A percentile compares a stretch with the other conserved stretches of the same genome.
Conservation (phyloP, 2,797 vertebrate genomes). For the Crenuchus spilurus region DNA sequence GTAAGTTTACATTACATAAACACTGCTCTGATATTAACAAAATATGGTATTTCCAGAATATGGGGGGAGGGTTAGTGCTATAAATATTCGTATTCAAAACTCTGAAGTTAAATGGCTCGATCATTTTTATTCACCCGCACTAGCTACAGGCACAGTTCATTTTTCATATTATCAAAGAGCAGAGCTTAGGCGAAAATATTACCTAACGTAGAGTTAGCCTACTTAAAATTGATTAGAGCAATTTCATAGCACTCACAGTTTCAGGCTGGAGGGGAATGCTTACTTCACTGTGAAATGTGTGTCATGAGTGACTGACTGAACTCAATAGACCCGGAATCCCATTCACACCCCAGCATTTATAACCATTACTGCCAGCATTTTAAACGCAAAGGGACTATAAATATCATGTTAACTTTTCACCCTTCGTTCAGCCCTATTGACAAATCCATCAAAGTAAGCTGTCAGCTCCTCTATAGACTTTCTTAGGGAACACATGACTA, state of each 20-base stretch:
- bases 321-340: slow-evolving; percentile 49
- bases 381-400: slow-evolving; percentile 53
- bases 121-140: slow-evolving; percentile 39
- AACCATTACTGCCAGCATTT: slow-evolving; percentile 57
- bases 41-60: slow-evolving; percentile 3
- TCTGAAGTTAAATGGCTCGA: slow-evolving; percentile 23
- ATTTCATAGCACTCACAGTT: slow-evolving; percentile 51
- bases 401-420: slow-evolving; percentile 58
- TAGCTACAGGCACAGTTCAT: slow-evolving; percentile 41
- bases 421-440: slow-evolving; percentile 52
- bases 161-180: slow-evolving; percentile 56
- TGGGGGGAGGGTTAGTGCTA: slow-evolving; percentile 1
- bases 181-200: slow-evolving; percentile 55
- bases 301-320: slow-evolving; percentile 56
- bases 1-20: too few species aligned
- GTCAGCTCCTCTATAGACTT: slow-evolving; percentile 37
- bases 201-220: slow-evolving; percentile 45
- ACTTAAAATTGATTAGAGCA: slow-evolving; percentile 62
- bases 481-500: slow-evolving; percentile 23
- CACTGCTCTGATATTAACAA: background rate
- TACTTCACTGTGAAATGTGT: slow-evolving; percentile 58
- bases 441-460: slow-evolving; percentile 49
- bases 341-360: slow-evolving; percentile 57
- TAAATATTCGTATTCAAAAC: slow-evolving; percentile 37
- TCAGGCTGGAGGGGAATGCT: slow-evolving; percentile 51